phyloP scores from a whole-genome alignment of 2,797 vertebrate genomes.

The Carcharodon carcharias region DNA sequence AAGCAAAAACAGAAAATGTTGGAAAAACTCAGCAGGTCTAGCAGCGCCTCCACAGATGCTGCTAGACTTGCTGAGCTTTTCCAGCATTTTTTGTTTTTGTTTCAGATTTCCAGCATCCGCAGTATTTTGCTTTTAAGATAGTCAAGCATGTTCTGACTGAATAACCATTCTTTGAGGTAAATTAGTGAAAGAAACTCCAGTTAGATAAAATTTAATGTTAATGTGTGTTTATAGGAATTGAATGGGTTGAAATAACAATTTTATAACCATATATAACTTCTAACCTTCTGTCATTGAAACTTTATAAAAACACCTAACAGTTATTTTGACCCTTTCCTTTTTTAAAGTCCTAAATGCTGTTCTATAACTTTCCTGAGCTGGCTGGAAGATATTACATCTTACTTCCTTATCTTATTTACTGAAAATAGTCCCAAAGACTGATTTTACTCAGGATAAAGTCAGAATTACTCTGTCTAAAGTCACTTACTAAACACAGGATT shows the following conservation, averaged over 20 bases:
- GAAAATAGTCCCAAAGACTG: neutral
- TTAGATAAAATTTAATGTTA: neutral
- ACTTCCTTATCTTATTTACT: neutral
- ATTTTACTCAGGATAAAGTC: neutral
- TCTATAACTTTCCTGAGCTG: neutral
- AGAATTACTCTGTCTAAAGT: neutral
- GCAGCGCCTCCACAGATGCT: no score
- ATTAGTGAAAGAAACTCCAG: neutral
- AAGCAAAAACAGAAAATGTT: no score
- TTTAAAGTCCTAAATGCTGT: neutral
- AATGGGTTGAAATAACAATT: neutral
- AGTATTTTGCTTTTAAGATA: no score
- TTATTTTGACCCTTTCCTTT: neutral
- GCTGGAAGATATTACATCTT: neutral
- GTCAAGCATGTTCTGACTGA: neutral
- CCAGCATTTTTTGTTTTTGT: no score
- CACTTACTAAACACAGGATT: no score
- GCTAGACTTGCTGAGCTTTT: no score
- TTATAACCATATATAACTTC: neutral
- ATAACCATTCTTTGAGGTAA: neutral
- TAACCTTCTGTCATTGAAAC: neutral
- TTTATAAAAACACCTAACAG: no score
- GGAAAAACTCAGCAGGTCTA: no score
- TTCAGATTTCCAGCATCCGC: no score
- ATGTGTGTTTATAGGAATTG: neutral